Base-by-base conservation (phyloP, 2,888 invertebrate species). In the Cordilura impudica region DNA sequence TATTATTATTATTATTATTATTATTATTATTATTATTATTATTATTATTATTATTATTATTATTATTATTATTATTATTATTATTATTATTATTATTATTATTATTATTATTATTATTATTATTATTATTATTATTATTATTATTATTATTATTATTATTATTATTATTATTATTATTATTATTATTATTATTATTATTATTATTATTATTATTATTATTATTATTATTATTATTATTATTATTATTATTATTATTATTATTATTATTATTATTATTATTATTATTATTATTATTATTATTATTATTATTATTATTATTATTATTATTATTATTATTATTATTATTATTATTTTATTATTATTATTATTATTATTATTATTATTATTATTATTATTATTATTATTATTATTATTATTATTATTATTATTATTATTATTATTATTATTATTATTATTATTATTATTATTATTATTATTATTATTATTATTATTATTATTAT, bases 221-320 rank as follows among this genome's bases (percentile, higher is more conserved):
- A 47, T 47, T 47, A 47, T 47, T 47, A 16, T 47, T 47, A 47
- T 47, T 16, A 47, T 47, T 47, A 47, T 47, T 47, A 14, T 47
- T 47, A 16, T 47, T 47, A 47, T 47, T 47, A 47, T 16, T 47
- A 47, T 47, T 16, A 47, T 47, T 16, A 47, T 47, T 47, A 14
- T 47, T 47, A 47, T 47, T 47, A 47, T 47, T 47, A 47, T 47
- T 47, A 47, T 47, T 47, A 16, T 47, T 16, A 47, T 47, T 47
- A 47, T 47, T 47, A 14, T 47, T 47, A 47, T 47, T 47, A 47
- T 47, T 47, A 45, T 45, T 45, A 45, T 45, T 45, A 45, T 45
- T 45, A 45, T 45, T 45, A 45, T 45, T 45, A 45, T 45, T 45
- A 45, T 45, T 45, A 45, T 45, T 45, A 45, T 16, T 45, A 45